These are phyloP conservation scores for Tupaia chinensis DNA, from an alignment of 2,113 vertebrate species.

Conservation along the genomic window DNA sequence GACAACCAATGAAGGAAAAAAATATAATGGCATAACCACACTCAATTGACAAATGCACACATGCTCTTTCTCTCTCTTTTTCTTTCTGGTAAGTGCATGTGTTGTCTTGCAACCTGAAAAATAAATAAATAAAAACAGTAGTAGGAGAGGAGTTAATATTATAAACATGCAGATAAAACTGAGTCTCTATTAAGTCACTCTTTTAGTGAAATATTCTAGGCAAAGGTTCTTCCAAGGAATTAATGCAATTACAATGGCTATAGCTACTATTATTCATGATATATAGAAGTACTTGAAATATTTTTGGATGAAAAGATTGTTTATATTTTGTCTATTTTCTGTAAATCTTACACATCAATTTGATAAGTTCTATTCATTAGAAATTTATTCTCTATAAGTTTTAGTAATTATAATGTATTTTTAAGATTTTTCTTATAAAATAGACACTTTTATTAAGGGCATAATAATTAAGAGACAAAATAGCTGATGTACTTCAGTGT, in stretches of 20 bases:
- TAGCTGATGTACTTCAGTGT: neutral
- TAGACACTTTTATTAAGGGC: neutral
- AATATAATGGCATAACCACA: too few relatives aligned
- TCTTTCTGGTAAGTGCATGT: too few relatives aligned
- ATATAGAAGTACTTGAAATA: neutral
- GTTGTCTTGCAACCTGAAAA: too few relatives aligned
- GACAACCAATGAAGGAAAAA: too few relatives aligned
- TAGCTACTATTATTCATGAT: neutral
- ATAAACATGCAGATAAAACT: neutral
- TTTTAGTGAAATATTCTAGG: neutral
- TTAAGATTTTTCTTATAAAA: neutral
- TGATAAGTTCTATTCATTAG: neutral
- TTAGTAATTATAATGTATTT: neutral
- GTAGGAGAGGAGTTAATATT: neutral
- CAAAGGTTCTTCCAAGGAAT: neutral
- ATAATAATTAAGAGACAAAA: neutral
- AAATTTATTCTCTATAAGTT: neutral
- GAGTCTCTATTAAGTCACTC: neutral
- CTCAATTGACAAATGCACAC: too few relatives aligned
- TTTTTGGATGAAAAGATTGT: neutral
- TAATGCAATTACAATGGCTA: neutral
- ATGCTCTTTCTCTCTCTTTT: too few relatives aligned
- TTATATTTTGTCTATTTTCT: neutral
- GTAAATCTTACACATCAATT: neutral
- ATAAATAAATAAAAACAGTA: too few relatives aligned